Evolutionary conservation across 2,113 vertebrate species (phyloP).

Genomic region (Tympanuchus pallidicinctus): DNA sequence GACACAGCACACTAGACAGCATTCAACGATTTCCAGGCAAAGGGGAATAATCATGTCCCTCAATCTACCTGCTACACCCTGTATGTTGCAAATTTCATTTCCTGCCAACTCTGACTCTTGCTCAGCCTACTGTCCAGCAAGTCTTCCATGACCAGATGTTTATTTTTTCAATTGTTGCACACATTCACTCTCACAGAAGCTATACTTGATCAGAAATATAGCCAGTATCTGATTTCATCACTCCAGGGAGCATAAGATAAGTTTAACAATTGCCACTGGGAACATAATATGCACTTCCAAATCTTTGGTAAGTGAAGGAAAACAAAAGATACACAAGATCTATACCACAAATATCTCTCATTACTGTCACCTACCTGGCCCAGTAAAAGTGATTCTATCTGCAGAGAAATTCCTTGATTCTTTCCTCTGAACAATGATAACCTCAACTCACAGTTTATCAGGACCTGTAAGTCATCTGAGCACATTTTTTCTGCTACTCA

Average conservation of each 20-base stretch:
- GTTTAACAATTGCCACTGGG: neutral
- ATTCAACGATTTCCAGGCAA: neutral
- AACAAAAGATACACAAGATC: neutral
- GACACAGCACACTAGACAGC: neutral
- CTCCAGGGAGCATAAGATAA: neutral
- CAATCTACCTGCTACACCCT: neutral
- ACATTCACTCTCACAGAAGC: neutral
- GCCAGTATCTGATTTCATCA: neutral
- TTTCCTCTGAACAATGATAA: neutral
- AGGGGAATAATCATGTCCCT: neutral
- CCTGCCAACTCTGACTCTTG: neutral
- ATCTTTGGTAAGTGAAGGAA: neutral
- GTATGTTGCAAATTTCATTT: neutral
- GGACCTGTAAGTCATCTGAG: neutral
- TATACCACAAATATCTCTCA: neutral
- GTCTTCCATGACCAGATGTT: neutral
- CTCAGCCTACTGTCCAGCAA: neutral
- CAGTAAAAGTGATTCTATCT: neutral
- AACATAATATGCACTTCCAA: neutral
- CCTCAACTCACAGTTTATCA: neutral
- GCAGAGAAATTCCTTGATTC: neutral
- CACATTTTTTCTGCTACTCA: neutral
- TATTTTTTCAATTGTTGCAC: neutral
- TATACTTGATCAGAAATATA: neutral
- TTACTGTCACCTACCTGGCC: neutral